Percentiles rank a stretch among this genome's conserved stretches.
phyloP scores from a whole-genome alignment of 1,140 invertebrate species.

The Bombus sibiricus region DNA sequence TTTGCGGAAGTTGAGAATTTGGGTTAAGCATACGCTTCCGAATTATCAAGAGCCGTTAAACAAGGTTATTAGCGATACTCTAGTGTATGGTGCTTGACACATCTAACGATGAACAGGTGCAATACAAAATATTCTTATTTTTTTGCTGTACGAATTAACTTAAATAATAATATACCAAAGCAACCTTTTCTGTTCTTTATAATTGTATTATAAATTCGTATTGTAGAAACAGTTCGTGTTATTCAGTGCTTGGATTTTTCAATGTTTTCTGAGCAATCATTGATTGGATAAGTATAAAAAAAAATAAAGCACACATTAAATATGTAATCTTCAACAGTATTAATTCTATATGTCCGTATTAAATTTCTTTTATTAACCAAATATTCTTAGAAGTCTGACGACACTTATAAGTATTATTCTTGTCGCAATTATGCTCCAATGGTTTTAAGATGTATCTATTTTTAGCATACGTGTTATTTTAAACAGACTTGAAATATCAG shows the following conservation, averaged over 20 bases:
- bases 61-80: background rate
- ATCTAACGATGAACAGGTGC: background rate
- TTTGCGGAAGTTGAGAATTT: conserved; percentile 35
- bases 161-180: background rate
- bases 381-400: background rate
- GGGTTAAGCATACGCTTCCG: conserved; percentile 44
- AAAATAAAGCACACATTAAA: background rate
- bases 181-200: background rate
- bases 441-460: background rate
- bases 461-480: background rate
- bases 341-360: background rate
- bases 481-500: background rate
- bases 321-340: background rate
- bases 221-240: background rate
- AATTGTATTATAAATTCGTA: background rate
- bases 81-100: background rate
- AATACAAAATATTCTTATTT: background rate
- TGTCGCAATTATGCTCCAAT: background rate
- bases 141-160: background rate
- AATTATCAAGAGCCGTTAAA: conserved; percentile 19
- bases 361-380: too few relatives aligned
- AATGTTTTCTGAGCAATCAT: background rate
- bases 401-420: background rate
- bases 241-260: background rate
- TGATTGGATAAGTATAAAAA: background rate